Percentiles rank a stretch among this genome's conserved stretches.
These are phyloP conservation scores for Caradrina clavipalpis DNA, from an alignment of 2,888 invertebrate genomes.

Conservation along the genomic window DNA sequence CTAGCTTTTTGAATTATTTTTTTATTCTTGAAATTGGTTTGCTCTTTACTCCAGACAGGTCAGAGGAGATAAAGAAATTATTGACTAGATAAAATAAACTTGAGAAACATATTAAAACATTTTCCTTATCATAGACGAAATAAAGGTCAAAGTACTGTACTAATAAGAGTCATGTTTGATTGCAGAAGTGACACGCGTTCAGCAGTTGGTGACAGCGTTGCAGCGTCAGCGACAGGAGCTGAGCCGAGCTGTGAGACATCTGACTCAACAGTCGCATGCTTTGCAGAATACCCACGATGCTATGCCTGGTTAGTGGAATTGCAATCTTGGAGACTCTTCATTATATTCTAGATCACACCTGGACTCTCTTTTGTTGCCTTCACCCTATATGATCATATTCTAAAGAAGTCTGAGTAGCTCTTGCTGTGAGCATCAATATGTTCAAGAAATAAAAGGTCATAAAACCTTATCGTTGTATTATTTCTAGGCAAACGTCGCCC, in stretches of 20 bases:
- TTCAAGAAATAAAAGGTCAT: neutral
- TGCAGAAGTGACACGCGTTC: constrained; percentile 95
- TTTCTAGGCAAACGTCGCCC: constrained; percentile 86
- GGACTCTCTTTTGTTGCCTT: neutral
- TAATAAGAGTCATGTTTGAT: constrained; percentile 13
- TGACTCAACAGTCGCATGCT: constrained; percentile 95
- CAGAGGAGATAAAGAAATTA: too few relatives aligned
- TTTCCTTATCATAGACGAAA: neutral
- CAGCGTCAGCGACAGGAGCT: constrained; percentile 96
- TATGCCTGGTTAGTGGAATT: constrained; percentile 76
- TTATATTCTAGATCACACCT: neutral
- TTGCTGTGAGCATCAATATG: too few relatives aligned
- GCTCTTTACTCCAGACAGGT: too few relatives aligned
- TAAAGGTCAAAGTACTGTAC: neutral
- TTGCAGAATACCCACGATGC: constrained; percentile 87
- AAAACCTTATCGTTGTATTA: neutral
- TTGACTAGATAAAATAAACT: too few relatives aligned
- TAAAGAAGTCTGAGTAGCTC: too few relatives aligned
- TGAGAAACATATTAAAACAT: too few relatives aligned
- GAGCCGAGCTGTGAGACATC: constrained; percentile 95
- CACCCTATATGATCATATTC: too few relatives aligned
- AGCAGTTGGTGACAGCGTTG: constrained; percentile 95
- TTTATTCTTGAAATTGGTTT: too few relatives aligned
- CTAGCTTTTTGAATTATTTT: too few relatives aligned
- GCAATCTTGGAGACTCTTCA: neutral